phyloP scores from a whole-genome alignment of 2,888 invertebrate genomes.

The Polydrusus cervinus region DNA sequence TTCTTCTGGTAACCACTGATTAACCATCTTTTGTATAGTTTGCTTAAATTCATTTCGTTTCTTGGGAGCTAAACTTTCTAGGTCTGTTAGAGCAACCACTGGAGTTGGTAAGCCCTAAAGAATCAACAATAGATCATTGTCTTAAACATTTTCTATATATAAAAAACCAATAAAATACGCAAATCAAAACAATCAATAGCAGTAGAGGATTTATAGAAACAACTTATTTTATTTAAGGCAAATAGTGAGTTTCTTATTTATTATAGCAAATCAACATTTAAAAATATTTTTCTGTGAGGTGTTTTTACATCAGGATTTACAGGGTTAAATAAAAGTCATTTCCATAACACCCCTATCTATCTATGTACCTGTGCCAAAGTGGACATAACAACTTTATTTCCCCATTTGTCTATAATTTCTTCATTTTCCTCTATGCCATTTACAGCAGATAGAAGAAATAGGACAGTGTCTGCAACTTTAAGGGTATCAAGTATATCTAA shows the following conservation, averaged over 20 bases:
- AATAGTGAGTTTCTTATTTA: no score
- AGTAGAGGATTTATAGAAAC: no score
- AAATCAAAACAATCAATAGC: no score
- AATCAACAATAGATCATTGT: conserved; percentile 28
- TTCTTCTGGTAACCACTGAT: conserved; percentile 86
- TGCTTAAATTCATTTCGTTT: conserved; percentile 81
- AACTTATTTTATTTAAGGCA: no score
- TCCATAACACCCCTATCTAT: no score
- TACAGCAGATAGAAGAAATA: conserved; percentile 84
- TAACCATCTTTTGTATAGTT: conserved; percentile 77
- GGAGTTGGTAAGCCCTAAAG: conserved; percentile 82
- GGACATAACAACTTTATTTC: conserved; percentile 83
- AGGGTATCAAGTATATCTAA: conserved; percentile 85
- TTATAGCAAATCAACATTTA: no score
- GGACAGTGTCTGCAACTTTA: conserved; percentile 89
- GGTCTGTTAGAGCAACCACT: conserved; percentile 82
- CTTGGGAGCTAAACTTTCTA: conserved; percentile 83
- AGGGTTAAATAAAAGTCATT: no score
- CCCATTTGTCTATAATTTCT: conserved; percentile 86
- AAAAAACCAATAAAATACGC: neutral
- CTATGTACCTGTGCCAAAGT: conserved; percentile 81
- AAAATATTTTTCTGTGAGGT: no score
- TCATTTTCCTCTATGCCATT: conserved; percentile 73
- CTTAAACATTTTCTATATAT: neutral
- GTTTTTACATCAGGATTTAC: no score